Conservation (phyloP, 1,140 invertebrate species). For the Trichonephila clavipes region DNA sequence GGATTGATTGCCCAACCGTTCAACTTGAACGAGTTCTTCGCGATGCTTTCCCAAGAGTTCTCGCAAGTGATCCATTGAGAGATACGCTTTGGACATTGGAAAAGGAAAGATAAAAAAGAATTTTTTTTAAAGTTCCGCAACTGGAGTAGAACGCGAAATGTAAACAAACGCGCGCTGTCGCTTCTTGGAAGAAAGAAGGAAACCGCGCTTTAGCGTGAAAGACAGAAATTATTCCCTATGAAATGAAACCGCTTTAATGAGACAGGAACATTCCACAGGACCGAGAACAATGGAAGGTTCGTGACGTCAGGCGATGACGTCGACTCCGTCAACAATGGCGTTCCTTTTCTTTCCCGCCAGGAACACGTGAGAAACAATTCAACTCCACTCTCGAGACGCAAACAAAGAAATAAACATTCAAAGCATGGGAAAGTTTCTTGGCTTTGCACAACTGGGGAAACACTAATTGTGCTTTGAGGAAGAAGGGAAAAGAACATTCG, state of each 20-base stretch:
- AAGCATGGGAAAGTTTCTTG: neutral
- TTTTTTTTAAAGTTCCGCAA: neutral
- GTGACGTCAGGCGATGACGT: constrained; percentile 13
- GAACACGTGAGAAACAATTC: constrained; percentile 9
- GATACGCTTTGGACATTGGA: neutral
- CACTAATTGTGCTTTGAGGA: no score
- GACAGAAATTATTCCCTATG: constrained; percentile 3
- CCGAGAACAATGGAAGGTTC: neutral
- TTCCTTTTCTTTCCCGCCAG: neutral
- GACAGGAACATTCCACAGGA: neutral
- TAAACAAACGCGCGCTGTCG: constrained; percentile 3
- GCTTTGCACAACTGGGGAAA: neutral
- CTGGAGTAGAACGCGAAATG: neutral
- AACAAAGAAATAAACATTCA: constrained; percentile 3
- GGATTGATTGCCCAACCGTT: neutral
- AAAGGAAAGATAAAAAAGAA: neutral
- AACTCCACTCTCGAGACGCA: constrained; percentile 8
- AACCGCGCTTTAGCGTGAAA: constrained; percentile 2
- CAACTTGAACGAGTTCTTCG: neutral
- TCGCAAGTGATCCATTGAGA: neutral
- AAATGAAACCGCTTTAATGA: constrained; percentile 7
- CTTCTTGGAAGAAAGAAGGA: neutral
- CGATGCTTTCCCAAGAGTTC: constrained; percentile 17
- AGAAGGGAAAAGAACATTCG: no score
- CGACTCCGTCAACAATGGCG: constrained; percentile 13